Evolutionary conservation across 2,797 vertebrate genomes (phyloP), one percentile per base, ranked within the genome.

Genomic region (Dromococcyx pavoninus): DNA sequence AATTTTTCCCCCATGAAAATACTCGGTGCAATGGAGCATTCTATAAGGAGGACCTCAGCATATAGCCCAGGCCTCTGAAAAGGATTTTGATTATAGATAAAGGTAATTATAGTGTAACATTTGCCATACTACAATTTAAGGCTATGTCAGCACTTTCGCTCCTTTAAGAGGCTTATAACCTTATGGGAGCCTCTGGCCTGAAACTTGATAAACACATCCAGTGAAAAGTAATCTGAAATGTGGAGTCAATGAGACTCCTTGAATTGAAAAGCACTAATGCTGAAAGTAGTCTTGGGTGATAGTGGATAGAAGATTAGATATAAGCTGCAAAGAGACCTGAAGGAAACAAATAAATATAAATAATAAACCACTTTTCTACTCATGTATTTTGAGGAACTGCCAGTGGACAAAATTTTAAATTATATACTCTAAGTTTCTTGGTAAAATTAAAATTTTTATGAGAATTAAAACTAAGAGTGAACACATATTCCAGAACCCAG

Each of bases 71-170:
- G 74, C n/a, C 60, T 78, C 87, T 85, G 90, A 92, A 94, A 95
- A 64, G 24, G 37, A 74, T 46, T 69, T 60, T 86, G 90, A 89
- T 96, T 96, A 96, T 82, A 96, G 91, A 96, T 95, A 95, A 96
- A 95, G 91, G 95, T 97, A 97, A 97, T 97, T 97, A 95, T 5
- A 93, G 75, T 17, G 86, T 85, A 93, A 88, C 91, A 80, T 71
- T 95, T 94, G 86, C 93, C 88, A 79, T 87, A 79, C 73, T 54
- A 91, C 91, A 93, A 67, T 95, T 96, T 95, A 94, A 96, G 65
- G 53, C 90, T 89, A 32, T 81, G 71, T 95, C 95, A 95, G 93
- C 95, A 92, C 79, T 94, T 95, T 86, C 46, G 24, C 50, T 79
- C 28, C 18, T 95, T 91, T 95, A 93, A 92, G 73, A 86, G 54